Evolutionary conservation across 2,113 vertebrate genomes (phyloP).

Genomic region (Oriolus oriolus): DNA sequence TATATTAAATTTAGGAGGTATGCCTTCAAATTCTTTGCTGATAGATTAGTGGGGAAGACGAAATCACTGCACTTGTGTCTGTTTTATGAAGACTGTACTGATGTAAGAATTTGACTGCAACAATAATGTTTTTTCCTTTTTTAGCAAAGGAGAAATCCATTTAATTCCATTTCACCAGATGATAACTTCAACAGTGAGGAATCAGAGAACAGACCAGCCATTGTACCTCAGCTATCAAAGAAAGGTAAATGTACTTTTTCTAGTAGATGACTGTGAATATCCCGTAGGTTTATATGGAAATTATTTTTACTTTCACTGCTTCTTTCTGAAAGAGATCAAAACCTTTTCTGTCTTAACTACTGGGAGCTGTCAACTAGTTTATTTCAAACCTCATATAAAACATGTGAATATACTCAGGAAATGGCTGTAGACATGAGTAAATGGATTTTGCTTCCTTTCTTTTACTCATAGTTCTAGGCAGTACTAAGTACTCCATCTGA

Average conservation of each 20-base stretch:
- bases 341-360: background rate
- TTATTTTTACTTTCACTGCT: background rate
- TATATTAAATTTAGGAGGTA: background rate
- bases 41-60: background rate
- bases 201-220: conserved; percentile 25
- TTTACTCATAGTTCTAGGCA: background rate
- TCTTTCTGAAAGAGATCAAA: background rate
- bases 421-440: background rate
- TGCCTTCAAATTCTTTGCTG: background rate
- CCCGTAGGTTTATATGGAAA: background rate
- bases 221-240: conserved; percentile 53
- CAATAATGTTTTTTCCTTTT: conserved; percentile 13
- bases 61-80: background rate
- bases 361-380: background rate
- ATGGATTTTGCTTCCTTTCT: background rate
- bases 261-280: background rate
- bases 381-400: background rate
- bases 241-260: conserved; percentile 67
- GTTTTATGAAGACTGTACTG: background rate
- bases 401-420: background rate
- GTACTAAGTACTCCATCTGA: background rate
- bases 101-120: background rate
- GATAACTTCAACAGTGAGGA: conserved; percentile 47
- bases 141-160: conserved; percentile 86
- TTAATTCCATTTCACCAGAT: conserved; percentile 68